Evolutionary conservation across 2,888 invertebrate species (phyloP).

Genomic region (Xanthorhoe spadicearia): DNA sequence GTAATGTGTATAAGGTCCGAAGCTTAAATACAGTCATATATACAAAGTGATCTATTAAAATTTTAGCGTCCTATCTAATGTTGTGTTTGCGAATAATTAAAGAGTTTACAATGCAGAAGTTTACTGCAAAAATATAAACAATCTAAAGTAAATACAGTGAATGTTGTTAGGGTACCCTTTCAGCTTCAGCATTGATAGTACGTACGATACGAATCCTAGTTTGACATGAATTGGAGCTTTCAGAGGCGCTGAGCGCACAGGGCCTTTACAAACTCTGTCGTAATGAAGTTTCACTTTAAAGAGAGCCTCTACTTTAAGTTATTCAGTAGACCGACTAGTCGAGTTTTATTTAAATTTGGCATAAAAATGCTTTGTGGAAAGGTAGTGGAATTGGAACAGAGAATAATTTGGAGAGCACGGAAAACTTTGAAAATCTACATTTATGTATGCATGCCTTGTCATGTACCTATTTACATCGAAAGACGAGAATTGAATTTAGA

Average conservation of each 20-base stretch:
- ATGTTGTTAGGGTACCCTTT: too few species aligned
- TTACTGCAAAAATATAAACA: too few species aligned
- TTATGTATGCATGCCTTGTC: not conserved
- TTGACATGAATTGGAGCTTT: not conserved
- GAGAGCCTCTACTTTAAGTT: conserved; percentile 26
- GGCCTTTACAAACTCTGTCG: conserved; percentile 19
- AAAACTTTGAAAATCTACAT: conserved; percentile 1
- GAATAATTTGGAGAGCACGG: conserved; percentile 1
- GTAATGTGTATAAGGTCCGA: too few species aligned
- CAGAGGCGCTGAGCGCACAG: conserved; percentile 9
- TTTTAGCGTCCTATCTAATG: too few species aligned
- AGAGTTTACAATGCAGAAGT: too few species aligned
- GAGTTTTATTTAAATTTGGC: conserved; percentile 28
- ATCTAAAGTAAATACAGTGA: too few species aligned
- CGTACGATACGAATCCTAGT: not conserved
- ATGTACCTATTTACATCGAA: not conserved
- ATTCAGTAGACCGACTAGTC: conserved; percentile 26
- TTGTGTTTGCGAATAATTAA: too few species aligned
- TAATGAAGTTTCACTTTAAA: conserved; percentile 27
- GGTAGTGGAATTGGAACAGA: conserved; percentile 9
- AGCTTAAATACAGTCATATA: too few species aligned
- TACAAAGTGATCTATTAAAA: too few species aligned
- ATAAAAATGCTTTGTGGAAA: conserved; percentile 18
- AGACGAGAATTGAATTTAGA: not conserved
- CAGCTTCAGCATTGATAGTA: not conserved